These are phyloP conservation scores for Montifringilla adamsi DNA, from an alignment of 2,113 vertebrate genomes.

Conservation along the genomic window DNA sequence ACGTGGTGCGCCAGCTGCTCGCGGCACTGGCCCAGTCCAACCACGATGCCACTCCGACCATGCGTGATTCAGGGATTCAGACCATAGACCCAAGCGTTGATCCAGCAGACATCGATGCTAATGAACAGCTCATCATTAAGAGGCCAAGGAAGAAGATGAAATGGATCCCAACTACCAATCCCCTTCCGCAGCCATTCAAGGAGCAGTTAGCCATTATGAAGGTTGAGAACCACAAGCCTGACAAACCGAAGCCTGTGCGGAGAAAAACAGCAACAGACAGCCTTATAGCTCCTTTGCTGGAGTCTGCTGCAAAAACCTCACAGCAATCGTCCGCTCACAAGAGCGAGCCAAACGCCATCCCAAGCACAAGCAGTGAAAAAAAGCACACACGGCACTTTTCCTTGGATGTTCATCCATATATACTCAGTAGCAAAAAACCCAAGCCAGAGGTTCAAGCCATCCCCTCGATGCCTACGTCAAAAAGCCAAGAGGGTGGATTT, in stretches of 20 bases:
- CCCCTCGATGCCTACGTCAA: slow-evolving; percentile 79
- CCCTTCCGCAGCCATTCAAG: slow-evolving; percentile 95
- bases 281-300: slow-evolving; percentile 88
- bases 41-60: slow-evolving; percentile 91
- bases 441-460: slow-evolving; percentile 79
- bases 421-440: slow-evolving; percentile 88
- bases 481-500: slow-evolving; percentile 86
- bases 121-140: slow-evolving; percentile 89
- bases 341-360: slow-evolving; percentile 59
- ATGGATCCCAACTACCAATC: slow-evolving; percentile 91
- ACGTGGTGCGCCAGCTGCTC: slow-evolving; percentile 95
- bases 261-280: slow-evolving; percentile 88
- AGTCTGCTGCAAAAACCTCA: slow-evolving; percentile 81
- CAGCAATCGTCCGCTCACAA: slow-evolving; percentile 76
- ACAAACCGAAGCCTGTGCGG: slow-evolving; percentile 90
- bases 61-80: slow-evolving; percentile 91
- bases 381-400: slow-evolving; percentile 94
- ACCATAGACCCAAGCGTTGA: slow-evolving; percentile 88
- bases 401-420: slow-evolving; percentile 94
- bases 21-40: slow-evolving; percentile 96
- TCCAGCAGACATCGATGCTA: slow-evolving; percentile 83
- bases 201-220: slow-evolving; percentile 88
- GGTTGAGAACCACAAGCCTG: slow-evolving; percentile 89
- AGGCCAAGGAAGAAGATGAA: slow-evolving; percentile 95
- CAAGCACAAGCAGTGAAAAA: slow-evolving; percentile 77